Evolutionary conservation across 2,113 vertebrate genomes (phyloP), one percentile per base, ranked within the genome.

Genomic region (Callipepla californica): DNA sequence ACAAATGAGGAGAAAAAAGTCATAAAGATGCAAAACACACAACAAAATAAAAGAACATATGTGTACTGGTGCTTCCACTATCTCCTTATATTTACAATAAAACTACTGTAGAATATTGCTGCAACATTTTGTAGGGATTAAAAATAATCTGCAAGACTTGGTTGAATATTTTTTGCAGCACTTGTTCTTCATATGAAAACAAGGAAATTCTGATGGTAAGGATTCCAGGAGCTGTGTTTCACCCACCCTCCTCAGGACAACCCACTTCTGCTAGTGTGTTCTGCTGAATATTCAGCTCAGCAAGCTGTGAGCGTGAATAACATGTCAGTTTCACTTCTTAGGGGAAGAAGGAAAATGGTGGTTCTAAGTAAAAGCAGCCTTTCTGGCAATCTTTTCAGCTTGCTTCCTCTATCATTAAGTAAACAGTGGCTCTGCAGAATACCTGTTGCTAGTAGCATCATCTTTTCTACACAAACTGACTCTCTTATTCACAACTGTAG

Each of bases 271-370:
- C 61, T 89, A 28, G 51, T 58, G 34, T 58, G 30, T 57, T 86
- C 77, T 93, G n/a, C 55, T 36, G 68, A 93, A 61, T 70, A 88
- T 1, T 78, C 58, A 78, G 86, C 28, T 69, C 2, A 1, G 44
- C 38, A 59, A 65, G 38, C 18, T 48, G 17, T n/a, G 7, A 28
- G 51, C 44, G 30, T 72, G 44, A 10, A 20, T 21, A 26, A 5
- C 15, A 22, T 5, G 21, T 53, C 67, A 76, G 62, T 92, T 96
- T 95, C 84, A 61, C 44, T 92, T 94, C 23, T 32, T 19, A 6
- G 23, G 6, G 10, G 68, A 93, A 94, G 77, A 20, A 59, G 48
- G 62, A 81, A 47, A 93, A 61, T 15, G 7, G 51, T 0, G 0
- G 16, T 80, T 95, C 40, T 20, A 57, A 86, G 78, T 62, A 90